Evolutionary conservation across 1,140 invertebrate genomes (phyloP).

Genomic region (Leptinotarsa undecemlineata): DNA sequence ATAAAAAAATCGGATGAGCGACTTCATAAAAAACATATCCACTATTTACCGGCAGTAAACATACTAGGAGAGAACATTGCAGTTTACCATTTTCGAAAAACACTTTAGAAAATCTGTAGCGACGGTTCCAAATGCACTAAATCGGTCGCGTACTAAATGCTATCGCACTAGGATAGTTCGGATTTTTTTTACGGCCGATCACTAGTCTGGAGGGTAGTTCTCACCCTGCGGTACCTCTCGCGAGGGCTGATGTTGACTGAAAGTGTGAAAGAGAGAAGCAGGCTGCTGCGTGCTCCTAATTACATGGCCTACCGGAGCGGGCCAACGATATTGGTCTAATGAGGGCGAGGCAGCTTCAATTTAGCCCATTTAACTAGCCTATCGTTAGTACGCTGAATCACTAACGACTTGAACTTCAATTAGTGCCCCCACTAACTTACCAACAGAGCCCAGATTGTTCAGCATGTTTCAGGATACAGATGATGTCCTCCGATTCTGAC

Average conservation of each 20-base stretch:
- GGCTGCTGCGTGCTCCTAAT: conserved; percentile 43
- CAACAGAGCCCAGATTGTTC: conserved; percentile 55
- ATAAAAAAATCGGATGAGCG: too few species aligned
- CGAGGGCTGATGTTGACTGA: conserved; percentile 30
- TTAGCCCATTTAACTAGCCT: conserved; percentile 56
- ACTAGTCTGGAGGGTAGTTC: background rate
- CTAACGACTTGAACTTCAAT: conserved; percentile 56
- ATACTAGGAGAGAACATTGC: too few species aligned
- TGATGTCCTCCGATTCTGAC: conserved; percentile 45
- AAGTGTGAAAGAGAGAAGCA: conserved; percentile 38
- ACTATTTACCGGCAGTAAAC: too few species aligned
- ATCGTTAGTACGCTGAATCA: conserved; percentile 55
- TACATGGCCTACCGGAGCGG: conserved; percentile 53
- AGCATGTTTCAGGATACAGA: conserved; percentile 46
- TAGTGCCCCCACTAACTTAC: conserved; percentile 56
- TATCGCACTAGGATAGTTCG: background rate
- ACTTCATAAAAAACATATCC: too few species aligned
- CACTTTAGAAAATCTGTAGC: background rate
- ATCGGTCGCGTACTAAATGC: background rate
- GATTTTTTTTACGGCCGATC: background rate
- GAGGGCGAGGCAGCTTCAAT: conserved; percentile 56
- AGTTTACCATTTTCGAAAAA: too few species aligned
- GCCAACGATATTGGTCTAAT: conserved; percentile 53
- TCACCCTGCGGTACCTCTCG: conserved; percentile 1
- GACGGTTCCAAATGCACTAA: background rate